Evolutionary conservation across 2,113 vertebrate species (phyloP).

Genomic region (Leptocoma aspasia): DNA sequence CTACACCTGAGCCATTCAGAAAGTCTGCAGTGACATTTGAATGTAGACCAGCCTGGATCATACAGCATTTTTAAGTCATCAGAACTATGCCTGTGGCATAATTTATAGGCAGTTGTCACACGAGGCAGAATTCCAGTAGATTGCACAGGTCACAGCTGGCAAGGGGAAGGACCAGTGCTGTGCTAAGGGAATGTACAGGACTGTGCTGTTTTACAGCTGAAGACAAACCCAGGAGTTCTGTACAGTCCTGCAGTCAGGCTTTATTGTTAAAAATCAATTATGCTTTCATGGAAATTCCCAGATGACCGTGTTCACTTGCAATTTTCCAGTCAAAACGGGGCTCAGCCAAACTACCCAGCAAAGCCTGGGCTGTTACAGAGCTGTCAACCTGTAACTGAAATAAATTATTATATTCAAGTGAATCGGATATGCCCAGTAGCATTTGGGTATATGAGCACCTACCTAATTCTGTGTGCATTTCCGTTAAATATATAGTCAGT

Average conservation of each 20-base stretch:
- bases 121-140: neutral
- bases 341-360: neutral
- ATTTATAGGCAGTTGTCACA: neutral
- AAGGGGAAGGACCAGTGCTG: neutral
- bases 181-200: neutral
- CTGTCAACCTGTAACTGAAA: neutral
- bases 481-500: neutral
- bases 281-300: constrained; percentile 46
- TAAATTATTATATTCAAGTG: neutral
- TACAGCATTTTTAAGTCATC: neutral
- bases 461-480: neutral
- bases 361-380: neutral
- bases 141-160: neutral
- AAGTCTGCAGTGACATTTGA: neutral
- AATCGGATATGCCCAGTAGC: neutral
- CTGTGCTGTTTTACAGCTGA: neutral
- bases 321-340: constrained; percentile 10
- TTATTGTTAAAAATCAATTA: constrained; percentile 45
- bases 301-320: neutral
- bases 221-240: constrained; percentile 2
- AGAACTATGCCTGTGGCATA: neutral
- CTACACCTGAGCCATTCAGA: neutral
- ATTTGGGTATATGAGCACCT: neutral
- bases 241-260: constrained; percentile 17
- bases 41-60: neutral